phyloP scores from a whole-genome alignment of 2,888 invertebrate species.

The Lycophotia porphyrea region DNA sequence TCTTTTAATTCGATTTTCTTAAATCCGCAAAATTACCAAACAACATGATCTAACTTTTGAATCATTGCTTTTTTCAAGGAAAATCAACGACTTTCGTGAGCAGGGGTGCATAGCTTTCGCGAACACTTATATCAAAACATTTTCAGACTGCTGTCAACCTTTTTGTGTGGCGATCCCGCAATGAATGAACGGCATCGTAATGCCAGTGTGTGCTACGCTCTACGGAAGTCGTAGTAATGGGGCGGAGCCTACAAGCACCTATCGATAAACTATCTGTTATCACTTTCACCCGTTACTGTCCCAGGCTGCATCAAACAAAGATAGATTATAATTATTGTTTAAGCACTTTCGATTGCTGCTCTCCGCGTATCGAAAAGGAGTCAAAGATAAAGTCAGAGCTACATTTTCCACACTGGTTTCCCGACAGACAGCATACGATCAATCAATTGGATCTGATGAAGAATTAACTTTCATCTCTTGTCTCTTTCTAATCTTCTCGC shows the following conservation, averaged over 20 bases:
- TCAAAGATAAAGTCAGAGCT: conserved; percentile 58
- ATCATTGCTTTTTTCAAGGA: neutral
- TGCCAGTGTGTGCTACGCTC: conserved; percentile 13
- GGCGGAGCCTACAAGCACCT: conserved; percentile 44
- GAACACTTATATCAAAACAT: too few species aligned
- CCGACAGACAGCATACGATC: conserved; percentile 24
- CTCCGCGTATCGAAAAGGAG: conserved; percentile 57
- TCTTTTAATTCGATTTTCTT: neutral
- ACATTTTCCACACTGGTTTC: conserved; percentile 44
- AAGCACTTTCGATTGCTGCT: conserved; percentile 39
- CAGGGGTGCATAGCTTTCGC: neutral
- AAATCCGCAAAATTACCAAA: too few species aligned
- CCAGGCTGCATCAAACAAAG: conserved; percentile 37
- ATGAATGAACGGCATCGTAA: conserved; percentile 2
- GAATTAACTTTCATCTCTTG: conserved; percentile 4
- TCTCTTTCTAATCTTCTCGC: conserved; percentile 47
- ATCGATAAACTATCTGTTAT: conserved; percentile 60
- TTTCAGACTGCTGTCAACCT: neutral
- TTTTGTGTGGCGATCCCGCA: neutral
- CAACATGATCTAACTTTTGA: too few species aligned
- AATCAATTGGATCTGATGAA: conserved; percentile 18
- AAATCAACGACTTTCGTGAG: neutral
- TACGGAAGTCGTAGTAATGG: conserved; percentile 41
- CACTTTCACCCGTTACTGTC: conserved; percentile 57
- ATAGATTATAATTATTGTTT: conserved; percentile 16